A percentile compares a stretch with the other conserved stretches of the same genome.
Conservation (phyloP, 2,888 invertebrate species). For the Pollenia labialis region DNA sequence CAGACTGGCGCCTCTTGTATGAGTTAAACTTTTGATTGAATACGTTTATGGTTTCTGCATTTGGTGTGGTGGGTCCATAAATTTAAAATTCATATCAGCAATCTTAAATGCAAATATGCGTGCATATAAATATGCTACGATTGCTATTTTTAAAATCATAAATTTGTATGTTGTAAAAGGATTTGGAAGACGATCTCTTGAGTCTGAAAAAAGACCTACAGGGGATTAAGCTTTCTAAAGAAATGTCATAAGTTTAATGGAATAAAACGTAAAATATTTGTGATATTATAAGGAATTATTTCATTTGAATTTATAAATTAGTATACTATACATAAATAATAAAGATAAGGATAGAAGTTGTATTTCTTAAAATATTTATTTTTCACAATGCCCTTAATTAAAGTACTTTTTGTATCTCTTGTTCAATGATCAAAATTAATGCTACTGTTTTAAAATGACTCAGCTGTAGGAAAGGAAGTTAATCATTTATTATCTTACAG, state of each 20-base stretch:
- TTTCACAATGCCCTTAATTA: background rate
- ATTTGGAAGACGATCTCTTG: background rate
- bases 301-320: too few relatives aligned
- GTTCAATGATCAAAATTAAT: conserved; percentile 38
- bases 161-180: conserved; percentile 22
- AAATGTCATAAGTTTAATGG: background rate
- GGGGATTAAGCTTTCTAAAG: background rate
- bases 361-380: background rate
- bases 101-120: conserved; percentile 66
- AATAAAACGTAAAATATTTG: too few relatives aligned
- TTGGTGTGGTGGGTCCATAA: conserved; percentile 64
- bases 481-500: conserved; percentile 29
- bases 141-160: conserved; percentile 21
- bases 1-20: conserved; percentile 64
- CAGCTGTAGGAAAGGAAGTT: conserved; percentile 27
- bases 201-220: background rate
- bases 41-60: conserved; percentile 46
- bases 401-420: background rate
- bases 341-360: too few relatives aligned
- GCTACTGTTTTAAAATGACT: conserved; percentile 53
- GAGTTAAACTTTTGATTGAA: conserved; percentile 55
- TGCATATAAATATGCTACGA: conserved; percentile 1
- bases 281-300: too few relatives aligned
- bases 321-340: too few relatives aligned
- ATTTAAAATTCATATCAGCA: conserved; percentile 70